A percentile compares a stretch with the other conserved stretches of the same genome.
phyloP scores from a whole-genome alignment of 2,888 invertebrate genomes.

The Xiphydria camelus region DNA sequence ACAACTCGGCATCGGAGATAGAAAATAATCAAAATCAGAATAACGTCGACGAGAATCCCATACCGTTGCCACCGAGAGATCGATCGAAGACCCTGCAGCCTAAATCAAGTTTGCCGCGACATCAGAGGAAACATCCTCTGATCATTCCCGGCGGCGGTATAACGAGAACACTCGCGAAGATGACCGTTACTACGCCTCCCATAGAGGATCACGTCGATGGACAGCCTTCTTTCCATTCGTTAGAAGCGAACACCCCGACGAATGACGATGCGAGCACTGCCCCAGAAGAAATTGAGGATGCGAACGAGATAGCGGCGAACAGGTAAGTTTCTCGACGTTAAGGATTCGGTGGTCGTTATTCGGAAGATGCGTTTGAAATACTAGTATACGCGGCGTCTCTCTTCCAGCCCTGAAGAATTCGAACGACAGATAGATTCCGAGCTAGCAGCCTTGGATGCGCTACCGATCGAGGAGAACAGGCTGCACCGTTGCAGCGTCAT shows the following conservation, averaged over 20 bases:
- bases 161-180: conserved; percentile 66
- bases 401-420: conserved; percentile 59
- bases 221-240: conserved; percentile 18
- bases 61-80: conserved; percentile 80
- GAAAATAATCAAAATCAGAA: conserved; percentile 41
- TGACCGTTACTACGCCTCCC: conserved; percentile 58
- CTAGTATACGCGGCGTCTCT: too few relatives aligned
- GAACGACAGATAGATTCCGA: conserved; percentile 67
- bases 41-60: conserved; percentile 63
- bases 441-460: conserved; percentile 64
- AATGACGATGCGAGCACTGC: conserved; percentile 29
- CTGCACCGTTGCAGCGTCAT: conserved; percentile 48
- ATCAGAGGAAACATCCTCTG: conserved; percentile 80
- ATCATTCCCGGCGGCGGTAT: conserved; percentile 72
- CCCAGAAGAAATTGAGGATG: too few relatives aligned
- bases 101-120: conserved; percentile 68
- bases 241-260: conserved; percentile 19
- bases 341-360: too few relatives aligned
- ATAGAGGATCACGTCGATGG: conserved; percentile 54
- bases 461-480: conserved; percentile 56
- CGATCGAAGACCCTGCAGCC: conserved; percentile 66
- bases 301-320: conserved; percentile 29
- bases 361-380: too few relatives aligned
- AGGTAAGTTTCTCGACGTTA: too few relatives aligned
- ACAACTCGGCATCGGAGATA: conserved; percentile 45